Conservation (phyloP, 2,797 vertebrate genomes). For the Toxotes lorentzi region DNA sequence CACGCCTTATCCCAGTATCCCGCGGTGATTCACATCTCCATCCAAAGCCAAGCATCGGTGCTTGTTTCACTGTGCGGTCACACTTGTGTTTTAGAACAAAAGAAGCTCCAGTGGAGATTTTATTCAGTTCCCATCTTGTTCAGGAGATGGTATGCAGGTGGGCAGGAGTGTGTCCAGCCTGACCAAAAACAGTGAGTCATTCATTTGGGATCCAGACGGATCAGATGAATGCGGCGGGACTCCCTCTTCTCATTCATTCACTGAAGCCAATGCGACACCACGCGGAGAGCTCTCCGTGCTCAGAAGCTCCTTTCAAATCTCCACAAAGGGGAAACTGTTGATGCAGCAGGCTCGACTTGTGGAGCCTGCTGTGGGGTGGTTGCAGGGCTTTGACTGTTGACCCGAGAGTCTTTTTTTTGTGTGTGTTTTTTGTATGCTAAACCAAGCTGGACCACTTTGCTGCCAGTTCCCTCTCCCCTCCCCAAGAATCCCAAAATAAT, state of each 20-base stretch:
- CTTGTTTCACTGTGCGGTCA: not conserved
- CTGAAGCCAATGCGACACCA: conserved; percentile 4
- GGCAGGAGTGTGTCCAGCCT: conserved; percentile 8
- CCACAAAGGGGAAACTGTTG: conserved; percentile 61
- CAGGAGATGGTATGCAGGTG: conserved; percentile 33
- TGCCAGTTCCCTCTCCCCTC: not conserved
- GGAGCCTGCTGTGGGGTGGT: conserved; percentile 30
- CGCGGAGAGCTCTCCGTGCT: conserved; percentile 18
- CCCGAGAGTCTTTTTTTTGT: conserved; percentile 35
- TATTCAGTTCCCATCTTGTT: conserved; percentile 20
- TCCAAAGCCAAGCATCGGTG: not conserved
- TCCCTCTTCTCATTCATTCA: conserved; percentile 14
- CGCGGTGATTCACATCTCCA: conserved; percentile 32
- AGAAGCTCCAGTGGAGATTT: not conserved
- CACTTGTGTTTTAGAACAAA: conserved; percentile 13
- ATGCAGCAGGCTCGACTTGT: conserved; percentile 47
- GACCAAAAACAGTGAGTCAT: conserved; percentile 43
- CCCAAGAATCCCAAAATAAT: not conserved
- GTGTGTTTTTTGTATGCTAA: conserved; percentile 32
- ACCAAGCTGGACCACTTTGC: conserved; percentile 5
- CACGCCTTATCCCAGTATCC: conserved; percentile 36
- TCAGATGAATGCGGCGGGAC: conserved; percentile 23
- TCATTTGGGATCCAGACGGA: conserved; percentile 40
- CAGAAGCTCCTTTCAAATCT: conserved; percentile 47
- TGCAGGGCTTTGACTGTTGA: conserved; percentile 35